Base-by-base conservation (phyloP, 2,797 vertebrate genomes). In the Melanotaenia trifasciata region DNA sequence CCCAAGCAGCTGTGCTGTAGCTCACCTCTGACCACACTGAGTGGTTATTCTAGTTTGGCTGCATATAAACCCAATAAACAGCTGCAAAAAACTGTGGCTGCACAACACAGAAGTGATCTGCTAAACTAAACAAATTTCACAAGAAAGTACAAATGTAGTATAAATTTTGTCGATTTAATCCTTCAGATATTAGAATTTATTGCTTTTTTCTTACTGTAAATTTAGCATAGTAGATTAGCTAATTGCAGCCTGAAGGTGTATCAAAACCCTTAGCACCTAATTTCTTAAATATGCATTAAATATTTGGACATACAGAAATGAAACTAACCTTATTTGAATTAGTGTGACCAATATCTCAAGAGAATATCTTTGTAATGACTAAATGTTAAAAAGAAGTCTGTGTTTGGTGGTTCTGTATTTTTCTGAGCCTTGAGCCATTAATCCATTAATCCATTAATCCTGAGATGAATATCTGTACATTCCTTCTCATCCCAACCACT, bases 1-100 rank as follows among this genome's bases (percentile, higher is more conserved):
- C 58, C 8, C 26, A 72, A 87, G 35, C 82, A 78, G 84, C 74
- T n/a, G 65, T 5, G 43, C 38, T 24, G 33, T 0, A 3, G 26
- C n/a, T 57, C 69, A 86, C 70, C 85, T 69, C 13, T 71, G 73
- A 74, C 65, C 66, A 51, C 0, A 1, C 11, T 36, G 43, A 26
- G 47, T 12, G 36, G 20, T 30, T 40, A 14, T 20, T 28, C 16
- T 5, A 4, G 30, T n/a, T 16, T 54, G 53, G 26, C 14, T 8
- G 63, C n/a, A 18, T 47, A 10, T 30, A 30, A 57, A 56, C 2
- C 24, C 16, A 36, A 3, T 18, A 32, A 24, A n/a, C 43, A 22
- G 54, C 54, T 57, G 36, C 36, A 35, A 26, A 5, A 16, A 9
- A 30, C 58, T 9, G n/a, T 16, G 20, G 43, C 43, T 45, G 43